A percentile compares a stretch with the other conserved stretches of the same genome.
Conservation (phyloP, 2,888 invertebrate genomes). For the Drosophila neotestacea region DNA sequence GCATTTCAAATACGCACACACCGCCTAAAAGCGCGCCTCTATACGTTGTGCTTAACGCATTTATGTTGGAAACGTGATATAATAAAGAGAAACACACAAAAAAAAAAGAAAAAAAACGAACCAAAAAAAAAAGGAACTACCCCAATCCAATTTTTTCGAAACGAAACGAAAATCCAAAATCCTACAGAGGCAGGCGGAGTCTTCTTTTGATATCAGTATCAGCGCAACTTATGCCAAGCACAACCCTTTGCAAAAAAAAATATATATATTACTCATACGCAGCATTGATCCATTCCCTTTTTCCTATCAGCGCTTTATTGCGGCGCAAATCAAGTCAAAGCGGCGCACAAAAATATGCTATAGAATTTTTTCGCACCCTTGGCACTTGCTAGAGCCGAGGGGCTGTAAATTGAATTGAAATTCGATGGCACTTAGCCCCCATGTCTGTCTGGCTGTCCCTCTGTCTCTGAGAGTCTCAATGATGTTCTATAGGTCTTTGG, state of each 20-base stretch:
- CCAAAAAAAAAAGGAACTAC: constrained; percentile 20
- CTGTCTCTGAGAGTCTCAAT: neutral
- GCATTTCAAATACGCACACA: constrained; percentile 71
- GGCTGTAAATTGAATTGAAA: constrained; percentile 78
- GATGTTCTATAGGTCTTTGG: constrained; percentile 46
- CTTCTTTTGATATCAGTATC: constrained; percentile 71
- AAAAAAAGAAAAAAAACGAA: constrained; percentile 15
- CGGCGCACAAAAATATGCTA: constrained; percentile 65
- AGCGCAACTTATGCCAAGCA: constrained; percentile 45
- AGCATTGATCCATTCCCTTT: constrained; percentile 36
- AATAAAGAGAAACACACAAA: constrained; percentile 68
- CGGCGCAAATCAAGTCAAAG: constrained; percentile 61
- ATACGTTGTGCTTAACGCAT: constrained; percentile 74
- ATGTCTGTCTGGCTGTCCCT: constrained; percentile 28
- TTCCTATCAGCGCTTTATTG: constrained; percentile 1
- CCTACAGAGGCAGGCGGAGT: constrained; percentile 43
- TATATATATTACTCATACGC: constrained; percentile 74
- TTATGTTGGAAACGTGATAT: constrained; percentile 81
- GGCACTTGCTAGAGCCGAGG: constrained; percentile 48
- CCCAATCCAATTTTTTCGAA: constrained; percentile 29
- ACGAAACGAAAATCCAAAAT: constrained; percentile 48
- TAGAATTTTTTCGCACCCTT: constrained; percentile 72
- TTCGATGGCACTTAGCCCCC: constrained; percentile 77
- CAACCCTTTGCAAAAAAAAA: constrained; percentile 58
- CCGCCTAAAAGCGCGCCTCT: constrained; percentile 57